These are phyloP conservation scores for Intellagama lesueurii DNA, from an alignment of 2,797 vertebrate genomes.

Conservation along the genomic window DNA sequence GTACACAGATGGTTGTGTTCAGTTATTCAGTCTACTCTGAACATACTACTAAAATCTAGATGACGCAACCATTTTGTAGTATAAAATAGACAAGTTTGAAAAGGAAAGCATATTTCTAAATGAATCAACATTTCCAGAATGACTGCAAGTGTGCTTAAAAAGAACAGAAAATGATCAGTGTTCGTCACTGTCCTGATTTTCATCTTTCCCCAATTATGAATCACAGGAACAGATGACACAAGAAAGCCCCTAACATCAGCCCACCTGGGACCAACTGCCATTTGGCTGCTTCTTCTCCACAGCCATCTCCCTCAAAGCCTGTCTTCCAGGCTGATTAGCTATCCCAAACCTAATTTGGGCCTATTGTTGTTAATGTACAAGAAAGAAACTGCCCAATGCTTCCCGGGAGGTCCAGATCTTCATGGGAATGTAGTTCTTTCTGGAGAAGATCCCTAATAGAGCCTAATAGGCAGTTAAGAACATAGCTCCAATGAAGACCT, in stretches of 20 bases:
- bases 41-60: background rate
- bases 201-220: background rate
- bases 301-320: no score
- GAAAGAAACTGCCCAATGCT: no score
- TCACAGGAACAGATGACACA: background rate
- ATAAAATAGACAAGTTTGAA: slow-evolving; percentile 25
- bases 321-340: no score
- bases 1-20: background rate
- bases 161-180: slow-evolving; percentile 43
- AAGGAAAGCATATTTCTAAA: background rate
- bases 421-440: no score
- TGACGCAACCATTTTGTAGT: background rate
- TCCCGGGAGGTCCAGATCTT: no score
- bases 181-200: slow-evolving; percentile 23
- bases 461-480: no score
- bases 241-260: background rate
- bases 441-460: no score
- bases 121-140: slow-evolving; percentile 14
- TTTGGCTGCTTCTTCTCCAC: background rate
- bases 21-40: background rate
- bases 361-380: no score
- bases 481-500: no score
- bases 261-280: background rate
- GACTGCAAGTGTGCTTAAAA: background rate
- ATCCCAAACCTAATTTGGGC: no score